Base-by-base conservation (phyloP, 2,113 vertebrate species). In the Gorsachius goisagi region DNA sequence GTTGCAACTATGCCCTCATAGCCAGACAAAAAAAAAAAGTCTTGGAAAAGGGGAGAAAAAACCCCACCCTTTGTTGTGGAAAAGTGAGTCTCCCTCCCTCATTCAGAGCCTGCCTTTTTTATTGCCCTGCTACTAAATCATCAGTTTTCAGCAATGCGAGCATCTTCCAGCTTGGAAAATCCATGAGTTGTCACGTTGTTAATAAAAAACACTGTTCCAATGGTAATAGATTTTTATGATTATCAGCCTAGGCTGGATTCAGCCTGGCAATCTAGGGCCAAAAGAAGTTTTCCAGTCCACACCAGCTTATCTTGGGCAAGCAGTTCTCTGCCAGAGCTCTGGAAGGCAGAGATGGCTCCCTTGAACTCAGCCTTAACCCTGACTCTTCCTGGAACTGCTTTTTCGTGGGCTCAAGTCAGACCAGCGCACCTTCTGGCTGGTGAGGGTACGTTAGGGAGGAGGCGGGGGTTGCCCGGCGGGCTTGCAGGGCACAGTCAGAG, bases 371-470 rank as follows among this genome's bases (percentile, higher is more conserved):
- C 84, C 68, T 68, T 17, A 82, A 47, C 44, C 55, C 83, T 15
- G 41, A 2, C 12, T 64, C 3, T 16, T 67, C 35, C 85, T 66
- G 59, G 37, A 39, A 4, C 60, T 8, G 81, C 58, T 27, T 56
- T 64, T 24, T 5, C 64, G 64, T 2, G 72, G 39, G 58, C 79
- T 73, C 49, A 1, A 10, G 7, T 20, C 44, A 53, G 15, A 18
- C 3, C 64, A 2, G 50, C 9, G 78, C 66, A 55, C 56, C 71
- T 62, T 39, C 68, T 8, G 13, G 9, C 24, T 23, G 75, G 4
- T 3, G 23, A 0, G 15, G 1, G 30, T 0, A 3, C 14, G 9
- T 2, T 6, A 8, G 32, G 28, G 64, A 59, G 50, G 39, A 35
- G 44, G 53, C 83, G 5, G 83, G 44, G 45, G 45, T 8, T 56